Evolutionary conservation across 1,140 invertebrate genomes (phyloP).

Genomic region (Asobara japonica): DNA sequence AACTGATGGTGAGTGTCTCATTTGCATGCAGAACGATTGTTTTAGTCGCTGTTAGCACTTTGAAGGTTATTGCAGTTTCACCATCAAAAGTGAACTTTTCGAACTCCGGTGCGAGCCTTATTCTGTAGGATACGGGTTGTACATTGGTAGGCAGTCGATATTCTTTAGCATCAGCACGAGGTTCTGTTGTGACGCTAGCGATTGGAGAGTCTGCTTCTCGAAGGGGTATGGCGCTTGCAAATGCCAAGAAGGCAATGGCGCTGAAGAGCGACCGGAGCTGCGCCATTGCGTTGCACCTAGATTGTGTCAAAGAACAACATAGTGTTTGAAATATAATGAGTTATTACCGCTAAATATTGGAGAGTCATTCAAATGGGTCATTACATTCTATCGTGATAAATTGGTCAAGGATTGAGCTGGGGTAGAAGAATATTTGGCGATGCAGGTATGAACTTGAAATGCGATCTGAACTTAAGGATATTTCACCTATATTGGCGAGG

Average conservation of each 20-base stretch:
- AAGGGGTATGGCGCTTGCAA: background rate
- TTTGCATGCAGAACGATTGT: slow-evolving; percentile 44
- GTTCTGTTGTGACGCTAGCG: background rate
- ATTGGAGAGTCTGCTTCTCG: background rate
- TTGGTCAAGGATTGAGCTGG: too few species aligned
- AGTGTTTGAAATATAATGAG: too few species aligned
- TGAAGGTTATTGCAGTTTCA: slow-evolving; percentile 22
- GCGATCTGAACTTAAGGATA: too few species aligned
- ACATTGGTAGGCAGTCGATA: slow-evolving; percentile 71
- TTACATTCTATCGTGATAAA: too few species aligned
- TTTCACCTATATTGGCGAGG: too few species aligned
- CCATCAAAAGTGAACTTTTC: slow-evolving; percentile 43
- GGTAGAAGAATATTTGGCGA: too few species aligned
- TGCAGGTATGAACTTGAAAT: too few species aligned
- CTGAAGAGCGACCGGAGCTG: slow-evolving; percentile 1
- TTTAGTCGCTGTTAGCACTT: background rate
- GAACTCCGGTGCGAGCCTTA: slow-evolving; percentile 35
- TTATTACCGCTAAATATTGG: too few species aligned
- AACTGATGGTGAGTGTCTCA: background rate
- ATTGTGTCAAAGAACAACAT: too few species aligned
- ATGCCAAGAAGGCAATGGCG: slow-evolving; percentile 15
- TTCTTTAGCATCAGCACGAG: background rate
- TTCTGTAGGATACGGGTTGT: slow-evolving; percentile 49
- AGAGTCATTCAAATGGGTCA: too few species aligned
- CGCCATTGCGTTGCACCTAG: slow-evolving; percentile 27